Evolutionary conservation across 2,113 vertebrate genomes (phyloP).

Genomic region (Rattus rattus): DNA sequence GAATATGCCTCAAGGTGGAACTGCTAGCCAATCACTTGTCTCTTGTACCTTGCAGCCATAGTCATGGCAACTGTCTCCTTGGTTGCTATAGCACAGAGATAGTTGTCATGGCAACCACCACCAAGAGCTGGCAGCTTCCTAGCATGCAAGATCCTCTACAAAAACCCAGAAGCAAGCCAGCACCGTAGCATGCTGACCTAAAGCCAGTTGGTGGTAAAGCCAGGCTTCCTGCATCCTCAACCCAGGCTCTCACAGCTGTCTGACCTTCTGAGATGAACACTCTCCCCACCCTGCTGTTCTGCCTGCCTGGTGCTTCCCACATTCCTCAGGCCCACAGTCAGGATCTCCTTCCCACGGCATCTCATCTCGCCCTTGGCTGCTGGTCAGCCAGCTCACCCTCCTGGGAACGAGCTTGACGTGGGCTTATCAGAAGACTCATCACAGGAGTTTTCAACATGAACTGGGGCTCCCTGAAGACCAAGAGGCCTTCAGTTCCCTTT

Average conservation of each 20-base stretch:
- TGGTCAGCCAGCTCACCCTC: conserved; percentile 69
- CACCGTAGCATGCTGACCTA: neutral
- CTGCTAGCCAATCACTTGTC: conserved; percentile 25
- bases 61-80: conserved; percentile 55
- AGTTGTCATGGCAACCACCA: conserved; percentile 42
- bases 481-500: neutral
- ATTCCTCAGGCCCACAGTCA: conserved; percentile 62
- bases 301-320: conserved; percentile 72
- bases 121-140: conserved; percentile 43
- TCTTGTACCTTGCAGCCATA: neutral
- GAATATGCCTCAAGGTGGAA: neutral
- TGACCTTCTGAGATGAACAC: neutral
- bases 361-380: conserved; percentile 78
- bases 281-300: neutral
- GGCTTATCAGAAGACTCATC: neutral
- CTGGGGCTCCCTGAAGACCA: conserved; percentile 47
- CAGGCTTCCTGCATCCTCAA: neutral
- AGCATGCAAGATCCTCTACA: conserved; percentile 44
- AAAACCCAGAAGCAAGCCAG: conserved; percentile 46
- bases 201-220: neutral
- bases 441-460: neutral
- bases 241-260: neutral
- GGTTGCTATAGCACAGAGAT: conserved; percentile 56
- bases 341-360: conserved; percentile 80
- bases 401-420: conserved; percentile 66